Conservation (phyloP, 2,888 invertebrate species). For the Euspilapteryx auroguttella region DNA sequence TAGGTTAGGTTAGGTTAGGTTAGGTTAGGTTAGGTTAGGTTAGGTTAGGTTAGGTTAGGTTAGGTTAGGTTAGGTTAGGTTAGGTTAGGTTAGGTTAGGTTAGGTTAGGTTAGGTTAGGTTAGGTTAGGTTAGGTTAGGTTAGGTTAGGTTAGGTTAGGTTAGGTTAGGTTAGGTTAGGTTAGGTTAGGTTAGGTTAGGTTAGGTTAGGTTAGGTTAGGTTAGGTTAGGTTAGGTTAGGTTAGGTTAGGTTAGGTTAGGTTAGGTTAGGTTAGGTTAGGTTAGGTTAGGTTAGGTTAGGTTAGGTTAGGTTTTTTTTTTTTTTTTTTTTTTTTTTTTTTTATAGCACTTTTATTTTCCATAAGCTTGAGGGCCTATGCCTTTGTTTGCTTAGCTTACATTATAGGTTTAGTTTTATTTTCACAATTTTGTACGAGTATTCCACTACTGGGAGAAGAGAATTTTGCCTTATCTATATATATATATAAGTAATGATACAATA, state of each 20-base stretch:
- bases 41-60: conserved; percentile 1
- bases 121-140: conserved; percentile 1
- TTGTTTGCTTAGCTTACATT: no score
- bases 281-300: conserved; percentile 1
- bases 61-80: conserved; percentile 1
- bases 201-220: conserved; percentile 1
- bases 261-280: conserved; percentile 1
- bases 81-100: conserved; percentile 1
- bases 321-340: no score
- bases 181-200: conserved; percentile 1
- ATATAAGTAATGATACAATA: no score
- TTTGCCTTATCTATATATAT: no score
- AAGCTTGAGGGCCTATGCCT: no score
- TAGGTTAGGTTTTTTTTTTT: no score
- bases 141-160: conserved; percentile 1
- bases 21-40: conserved; percentile 1
- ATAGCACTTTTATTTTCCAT: no score
- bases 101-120: conserved; percentile 1
- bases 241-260: conserved; percentile 1
- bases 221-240: conserved; percentile 1
- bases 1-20: conserved; percentile 1
- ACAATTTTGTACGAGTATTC: no score
- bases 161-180: conserved; percentile 1
- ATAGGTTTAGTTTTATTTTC: no score
- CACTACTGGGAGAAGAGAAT: no score